These are phyloP conservation scores for Enteromius mattozi DNA, from an alignment of 2,797 vertebrate genomes.

Conservation along the genomic window DNA sequence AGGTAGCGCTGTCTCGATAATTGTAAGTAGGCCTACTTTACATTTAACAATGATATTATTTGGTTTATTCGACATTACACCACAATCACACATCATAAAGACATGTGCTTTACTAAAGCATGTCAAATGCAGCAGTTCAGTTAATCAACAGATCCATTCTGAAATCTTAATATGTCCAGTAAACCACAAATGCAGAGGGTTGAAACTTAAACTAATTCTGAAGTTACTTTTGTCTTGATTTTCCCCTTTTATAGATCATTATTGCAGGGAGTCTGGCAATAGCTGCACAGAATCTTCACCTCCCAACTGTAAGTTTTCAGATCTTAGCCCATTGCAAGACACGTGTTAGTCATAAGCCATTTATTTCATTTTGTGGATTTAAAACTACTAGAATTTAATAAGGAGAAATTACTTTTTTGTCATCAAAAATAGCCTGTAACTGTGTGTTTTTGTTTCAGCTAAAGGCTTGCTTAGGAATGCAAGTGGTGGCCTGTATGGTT, in stretches of 20 bases:
- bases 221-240: background rate
- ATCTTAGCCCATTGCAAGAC: background rate
- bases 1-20: background rate
- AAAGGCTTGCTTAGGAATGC: constrained; percentile 31
- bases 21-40: background rate
- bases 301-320: constrained; percentile 66
- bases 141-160: background rate
- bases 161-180: background rate
- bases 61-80: background rate
- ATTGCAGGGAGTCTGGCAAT: constrained; percentile 72
- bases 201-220: background rate
- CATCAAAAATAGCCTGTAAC: background rate
- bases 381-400: background rate
- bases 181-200: background rate
- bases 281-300: constrained; percentile 72
- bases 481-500: background rate
- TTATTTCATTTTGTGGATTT: background rate
- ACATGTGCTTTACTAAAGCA: too few relatives aligned
- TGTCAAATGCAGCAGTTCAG: background rate
- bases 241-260: constrained; percentile 61
- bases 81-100: too few relatives aligned
- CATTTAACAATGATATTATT: background rate
- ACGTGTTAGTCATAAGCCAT: background rate
- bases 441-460: background rate
- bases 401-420: background rate